These are phyloP conservation scores for Gonatopus flavifemur DNA, from an alignment of 1,140 invertebrate species.

Conservation along the genomic window DNA sequence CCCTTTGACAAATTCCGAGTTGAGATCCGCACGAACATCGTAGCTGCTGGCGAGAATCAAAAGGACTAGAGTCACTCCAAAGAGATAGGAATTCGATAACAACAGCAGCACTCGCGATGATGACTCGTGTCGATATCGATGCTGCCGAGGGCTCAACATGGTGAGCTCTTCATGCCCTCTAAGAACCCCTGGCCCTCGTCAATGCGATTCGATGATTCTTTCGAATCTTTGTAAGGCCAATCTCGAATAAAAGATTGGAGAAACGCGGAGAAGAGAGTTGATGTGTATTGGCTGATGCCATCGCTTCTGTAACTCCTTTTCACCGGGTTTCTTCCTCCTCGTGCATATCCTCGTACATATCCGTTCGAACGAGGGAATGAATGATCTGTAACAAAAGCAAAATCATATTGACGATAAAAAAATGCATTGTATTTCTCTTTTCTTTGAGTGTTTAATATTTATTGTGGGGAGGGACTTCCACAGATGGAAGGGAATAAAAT, in stretches of 20 bases:
- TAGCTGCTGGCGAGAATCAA: conserved; percentile 42
- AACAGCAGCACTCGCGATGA: conserved; percentile 44
- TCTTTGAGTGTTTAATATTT: too few species aligned
- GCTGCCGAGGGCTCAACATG: conserved; percentile 52
- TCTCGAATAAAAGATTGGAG: conserved; percentile 32
- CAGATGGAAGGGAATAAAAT: too few species aligned
- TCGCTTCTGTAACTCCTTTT: conserved; percentile 45
- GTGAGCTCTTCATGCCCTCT: conserved; percentile 54
- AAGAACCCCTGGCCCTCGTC: conserved; percentile 44
- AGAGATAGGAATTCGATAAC: conserved; percentile 39
- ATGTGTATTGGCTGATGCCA: conserved; percentile 39
- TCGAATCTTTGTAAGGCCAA: conserved; percentile 29
- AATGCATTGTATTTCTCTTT: too few species aligned
- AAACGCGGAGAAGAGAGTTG: conserved; percentile 24
- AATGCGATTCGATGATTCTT: conserved; percentile 32
- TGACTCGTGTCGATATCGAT: conserved; percentile 38
- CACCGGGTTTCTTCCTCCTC: conserved; percentile 37
- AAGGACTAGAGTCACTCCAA: conserved; percentile 39
- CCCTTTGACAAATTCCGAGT: conserved; percentile 61
- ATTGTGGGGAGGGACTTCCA: too few species aligned
- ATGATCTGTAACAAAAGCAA: conserved; percentile 27
- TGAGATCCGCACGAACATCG: conserved; percentile 50
- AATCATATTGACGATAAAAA: too few species aligned
- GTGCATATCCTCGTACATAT: too few species aligned
- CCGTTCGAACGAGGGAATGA: conserved; percentile 21